Conservation (phyloP, 92 coral and sea anemone genomes). For the Siderastrea siderea region DNA sequence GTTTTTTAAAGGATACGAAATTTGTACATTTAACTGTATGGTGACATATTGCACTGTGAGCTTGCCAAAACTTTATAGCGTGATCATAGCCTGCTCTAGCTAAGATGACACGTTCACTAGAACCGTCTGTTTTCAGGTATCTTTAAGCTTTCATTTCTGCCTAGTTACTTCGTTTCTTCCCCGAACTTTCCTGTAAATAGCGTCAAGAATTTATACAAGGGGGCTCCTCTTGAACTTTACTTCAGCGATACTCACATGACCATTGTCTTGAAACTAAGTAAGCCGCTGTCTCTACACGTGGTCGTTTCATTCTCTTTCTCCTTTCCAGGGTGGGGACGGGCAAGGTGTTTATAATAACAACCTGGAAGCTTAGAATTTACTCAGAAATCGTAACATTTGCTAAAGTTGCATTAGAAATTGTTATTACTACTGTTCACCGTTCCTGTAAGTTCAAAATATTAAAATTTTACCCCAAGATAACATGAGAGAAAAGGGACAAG, state of each 20-base stretch:
- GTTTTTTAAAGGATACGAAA: conserved; percentile 82
- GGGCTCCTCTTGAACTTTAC: not conserved
- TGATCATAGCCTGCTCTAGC: conserved; percentile 99
- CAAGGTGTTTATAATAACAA: not conserved
- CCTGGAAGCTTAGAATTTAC: not conserved
- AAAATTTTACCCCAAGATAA: too few relatives aligned
- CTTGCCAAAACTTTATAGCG: conserved; percentile 97
- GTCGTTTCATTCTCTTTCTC: not conserved
- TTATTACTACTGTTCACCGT: too few relatives aligned
- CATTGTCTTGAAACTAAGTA: not conserved
- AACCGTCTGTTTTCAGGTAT: conserved; percentile 42
- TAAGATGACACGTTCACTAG: conserved; percentile 81
- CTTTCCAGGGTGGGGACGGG: not conserved
- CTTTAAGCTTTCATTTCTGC: conserved; percentile 4
- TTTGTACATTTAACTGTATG: conserved; percentile 94
- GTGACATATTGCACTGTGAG: conserved; percentile 98
- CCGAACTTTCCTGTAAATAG: not conserved
- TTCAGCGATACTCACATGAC: not conserved
- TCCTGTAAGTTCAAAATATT: too few relatives aligned
- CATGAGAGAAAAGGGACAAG: too few relatives aligned
- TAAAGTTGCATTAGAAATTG: not conserved
- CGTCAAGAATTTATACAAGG: not conserved
- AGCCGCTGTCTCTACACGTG: not conserved
- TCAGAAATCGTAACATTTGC: too few relatives aligned
- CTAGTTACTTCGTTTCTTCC: not conserved